Evolutionary conservation across 2,797 vertebrate species (phyloP).

Genomic region (Sebastes goodei): DNA sequence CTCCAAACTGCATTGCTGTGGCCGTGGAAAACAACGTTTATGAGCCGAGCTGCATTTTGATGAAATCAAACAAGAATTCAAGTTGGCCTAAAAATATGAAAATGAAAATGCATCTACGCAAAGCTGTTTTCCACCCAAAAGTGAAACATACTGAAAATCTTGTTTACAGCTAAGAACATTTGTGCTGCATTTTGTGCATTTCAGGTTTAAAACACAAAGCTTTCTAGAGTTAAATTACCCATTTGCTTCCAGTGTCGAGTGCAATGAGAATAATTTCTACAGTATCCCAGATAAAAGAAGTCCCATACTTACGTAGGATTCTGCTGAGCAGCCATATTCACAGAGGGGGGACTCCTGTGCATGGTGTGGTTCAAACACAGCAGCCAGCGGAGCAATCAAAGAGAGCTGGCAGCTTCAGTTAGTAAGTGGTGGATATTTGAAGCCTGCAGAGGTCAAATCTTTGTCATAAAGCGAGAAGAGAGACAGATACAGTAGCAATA

Average conservation of each 20-base stretch:
- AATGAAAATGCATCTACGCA: neutral
- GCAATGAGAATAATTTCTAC: neutral
- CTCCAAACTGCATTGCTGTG: neutral
- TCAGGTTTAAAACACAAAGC: neutral
- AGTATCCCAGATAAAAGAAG: neutral
- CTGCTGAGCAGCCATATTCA: slow-evolving; percentile 7
- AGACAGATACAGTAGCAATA: neutral
- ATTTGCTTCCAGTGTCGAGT: neutral
- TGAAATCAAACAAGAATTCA: neutral
- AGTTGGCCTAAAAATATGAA: neutral
- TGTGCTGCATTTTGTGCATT: neutral
- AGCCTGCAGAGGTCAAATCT: neutral
- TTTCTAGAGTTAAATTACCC: neutral
- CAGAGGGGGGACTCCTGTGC: slow-evolving; percentile 35
- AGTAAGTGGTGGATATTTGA: neutral
- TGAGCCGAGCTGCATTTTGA: neutral
- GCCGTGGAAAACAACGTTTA: neutral
- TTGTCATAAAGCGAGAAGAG: neutral
- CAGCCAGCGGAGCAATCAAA: neutral
- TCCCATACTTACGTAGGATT: slow-evolving; percentile 49
- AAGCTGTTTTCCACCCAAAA: neutral
- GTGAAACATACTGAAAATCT: neutral
- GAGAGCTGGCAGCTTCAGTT: neutral
- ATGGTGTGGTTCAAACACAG: slow-evolving; percentile 18
- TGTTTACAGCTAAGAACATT: neutral